phyloP scores from a whole-genome alignment of 2,113 vertebrate genomes.

The Petrocephalus zakoni region DNA sequence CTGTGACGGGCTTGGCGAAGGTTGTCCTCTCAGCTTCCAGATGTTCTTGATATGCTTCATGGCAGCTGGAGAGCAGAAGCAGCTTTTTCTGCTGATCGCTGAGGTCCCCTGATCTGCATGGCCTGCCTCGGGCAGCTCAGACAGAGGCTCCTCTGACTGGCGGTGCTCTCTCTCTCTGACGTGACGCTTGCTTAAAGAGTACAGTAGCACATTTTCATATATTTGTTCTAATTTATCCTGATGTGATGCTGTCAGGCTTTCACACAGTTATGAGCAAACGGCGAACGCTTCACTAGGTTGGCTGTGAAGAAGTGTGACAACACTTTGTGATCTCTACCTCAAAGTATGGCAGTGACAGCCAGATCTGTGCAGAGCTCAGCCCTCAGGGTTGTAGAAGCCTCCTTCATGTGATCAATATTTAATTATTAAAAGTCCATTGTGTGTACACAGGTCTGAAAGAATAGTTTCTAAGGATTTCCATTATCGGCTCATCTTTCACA shows the following conservation, averaged over 20 bases:
- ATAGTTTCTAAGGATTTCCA: background rate
- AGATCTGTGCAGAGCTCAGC: background rate
- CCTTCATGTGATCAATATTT: constrained; percentile 16
- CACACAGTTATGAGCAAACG: background rate
- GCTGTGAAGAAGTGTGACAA: background rate
- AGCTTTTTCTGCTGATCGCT: background rate
- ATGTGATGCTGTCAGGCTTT: background rate
- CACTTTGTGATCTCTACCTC: background rate
- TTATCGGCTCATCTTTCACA: background rate
- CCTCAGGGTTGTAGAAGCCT: background rate
- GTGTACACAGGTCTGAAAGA: constrained; percentile 2
- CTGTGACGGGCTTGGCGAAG: too few relatives aligned
- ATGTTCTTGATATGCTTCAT: background rate
- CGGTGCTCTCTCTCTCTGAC: background rate
- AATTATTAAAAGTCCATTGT: background rate
- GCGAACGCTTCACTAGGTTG: background rate
- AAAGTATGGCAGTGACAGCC: background rate
- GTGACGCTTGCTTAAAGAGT: background rate
- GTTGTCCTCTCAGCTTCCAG: background rate
- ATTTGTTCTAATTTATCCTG: background rate
- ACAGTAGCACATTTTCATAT: background rate
- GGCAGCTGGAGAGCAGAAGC: background rate
- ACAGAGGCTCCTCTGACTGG: background rate
- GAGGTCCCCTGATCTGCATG: background rate
- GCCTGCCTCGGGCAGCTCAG: background rate